These are phyloP conservation scores for Poecilia velifera DNA, from an alignment of 2,797 vertebrate genomes.

Conservation along the genomic window DNA sequence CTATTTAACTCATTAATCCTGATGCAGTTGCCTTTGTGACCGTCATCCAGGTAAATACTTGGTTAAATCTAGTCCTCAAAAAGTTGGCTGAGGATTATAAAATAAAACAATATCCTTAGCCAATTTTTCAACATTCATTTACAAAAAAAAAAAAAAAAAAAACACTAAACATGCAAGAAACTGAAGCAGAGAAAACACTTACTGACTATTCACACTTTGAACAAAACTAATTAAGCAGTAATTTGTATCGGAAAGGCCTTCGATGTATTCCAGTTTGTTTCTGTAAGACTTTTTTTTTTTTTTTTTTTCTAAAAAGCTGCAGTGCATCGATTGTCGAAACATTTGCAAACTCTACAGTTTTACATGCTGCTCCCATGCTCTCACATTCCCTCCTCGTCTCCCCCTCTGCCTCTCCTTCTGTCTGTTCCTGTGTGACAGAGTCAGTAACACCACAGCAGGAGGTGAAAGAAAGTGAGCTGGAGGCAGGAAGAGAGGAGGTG, in stretches of 20 bases:
- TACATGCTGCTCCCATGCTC: constrained; percentile 46
- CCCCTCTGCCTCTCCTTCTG: constrained; percentile 65
- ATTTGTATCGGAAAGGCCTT: not conserved
- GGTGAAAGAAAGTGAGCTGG: constrained; percentile 69
- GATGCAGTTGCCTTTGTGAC: not conserved
- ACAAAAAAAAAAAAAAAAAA: not conserved
- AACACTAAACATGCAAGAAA: not conserved
- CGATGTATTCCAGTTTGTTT: not conserved
- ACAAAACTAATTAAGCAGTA: not conserved
- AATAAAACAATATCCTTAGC: not conserved
- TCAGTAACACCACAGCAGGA: constrained; percentile 78
- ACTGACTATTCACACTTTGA: not conserved
- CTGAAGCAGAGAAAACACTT: not conserved
- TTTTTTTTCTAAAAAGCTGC: constrained; percentile 1
- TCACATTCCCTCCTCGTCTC: constrained; percentile 45
- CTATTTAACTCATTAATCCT: not conserved
- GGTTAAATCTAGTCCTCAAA: not conserved
- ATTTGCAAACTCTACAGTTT: constrained; percentile 59
- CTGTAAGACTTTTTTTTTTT: not conserved
- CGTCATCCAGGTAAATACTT: not conserved
- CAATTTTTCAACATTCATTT: not conserved
- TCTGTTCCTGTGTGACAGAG: constrained; percentile 76
- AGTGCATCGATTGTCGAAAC: constrained; percentile 32
- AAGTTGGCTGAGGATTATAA: not conserved
- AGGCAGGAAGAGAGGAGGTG: constrained; percentile 66